phyloP scores from a whole-genome alignment of 1,140 invertebrate species.

The Tetramorium simillimum region DNA sequence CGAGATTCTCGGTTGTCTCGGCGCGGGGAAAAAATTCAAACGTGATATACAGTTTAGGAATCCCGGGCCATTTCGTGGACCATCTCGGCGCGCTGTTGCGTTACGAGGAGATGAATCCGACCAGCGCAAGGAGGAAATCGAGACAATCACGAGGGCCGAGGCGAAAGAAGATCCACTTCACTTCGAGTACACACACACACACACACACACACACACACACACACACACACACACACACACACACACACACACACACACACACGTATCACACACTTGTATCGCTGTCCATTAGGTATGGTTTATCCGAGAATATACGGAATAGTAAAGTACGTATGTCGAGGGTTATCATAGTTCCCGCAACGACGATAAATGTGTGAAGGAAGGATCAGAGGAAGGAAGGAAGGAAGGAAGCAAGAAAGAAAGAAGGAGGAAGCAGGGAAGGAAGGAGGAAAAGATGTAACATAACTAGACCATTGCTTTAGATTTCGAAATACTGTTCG shows the following conservation, averaged over 20 bases:
- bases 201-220: neutral
- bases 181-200: neutral
- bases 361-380: constrained; percentile 40
- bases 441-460: constrained; percentile 46
- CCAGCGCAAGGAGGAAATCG: constrained; percentile 2
- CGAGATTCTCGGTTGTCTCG: neutral
- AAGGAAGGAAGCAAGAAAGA: constrained; percentile 4
- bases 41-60: neutral
- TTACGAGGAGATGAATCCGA: constrained; percentile 26
- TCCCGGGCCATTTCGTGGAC: neutral
- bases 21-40: neutral
- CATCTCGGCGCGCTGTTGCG: constrained; percentile 11
- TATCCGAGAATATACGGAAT: constrained; percentile 43
- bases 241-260: neutral
- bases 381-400: constrained; percentile 41
- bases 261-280: neutral
- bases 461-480: constrained; percentile 49
- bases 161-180: neutral
- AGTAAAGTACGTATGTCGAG: constrained; percentile 4
- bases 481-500: constrained; percentile 62
- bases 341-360: constrained; percentile 21
- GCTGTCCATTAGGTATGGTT: constrained; percentile 29
- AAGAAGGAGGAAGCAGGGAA: constrained; percentile 6
- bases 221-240: neutral
- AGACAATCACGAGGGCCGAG: neutral